Evolutionary conservation across 23 tunicate genomes (phyloP).

Genomic region (Trididemnum miniatum): DNA sequence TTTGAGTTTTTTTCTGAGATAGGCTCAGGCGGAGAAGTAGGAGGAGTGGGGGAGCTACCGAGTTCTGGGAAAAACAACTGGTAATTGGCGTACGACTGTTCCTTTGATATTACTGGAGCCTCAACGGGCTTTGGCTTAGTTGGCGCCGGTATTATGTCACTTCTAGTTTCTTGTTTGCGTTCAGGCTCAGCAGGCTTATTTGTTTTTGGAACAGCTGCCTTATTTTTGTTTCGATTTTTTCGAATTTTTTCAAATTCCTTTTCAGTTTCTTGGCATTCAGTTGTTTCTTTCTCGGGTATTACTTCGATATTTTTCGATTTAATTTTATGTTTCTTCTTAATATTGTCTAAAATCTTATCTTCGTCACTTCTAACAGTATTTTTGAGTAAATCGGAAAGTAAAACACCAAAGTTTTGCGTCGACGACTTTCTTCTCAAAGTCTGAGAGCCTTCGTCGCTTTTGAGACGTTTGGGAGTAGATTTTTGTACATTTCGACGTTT

Average conservation of each 20-base stretch:
- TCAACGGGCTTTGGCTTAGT: not conserved
- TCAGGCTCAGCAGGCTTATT: not conserved
- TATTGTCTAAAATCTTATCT: slow-evolving; percentile 29
- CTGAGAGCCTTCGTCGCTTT: not conserved
- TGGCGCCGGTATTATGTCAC: not conserved
- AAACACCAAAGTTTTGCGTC: slow-evolving; percentile 17
- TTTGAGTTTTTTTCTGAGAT: not conserved
- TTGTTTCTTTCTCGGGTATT: not conserved
- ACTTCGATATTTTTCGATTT: not conserved
- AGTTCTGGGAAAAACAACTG: slow-evolving; percentile 13
- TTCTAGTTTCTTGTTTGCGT: not conserved
- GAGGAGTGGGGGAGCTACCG: not conserved
- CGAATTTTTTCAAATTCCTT: not conserved
- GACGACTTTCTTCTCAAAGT: slow-evolving; percentile 1
- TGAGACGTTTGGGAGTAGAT: not conserved
- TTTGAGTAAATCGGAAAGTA: slow-evolving; percentile 45
- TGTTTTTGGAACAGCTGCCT: not conserved
- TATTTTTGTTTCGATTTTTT: no score
- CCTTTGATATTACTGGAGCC: not conserved
- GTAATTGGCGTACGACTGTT: slow-evolving; percentile 8
- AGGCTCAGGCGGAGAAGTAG: not conserved
- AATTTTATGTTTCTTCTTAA: not conserved
- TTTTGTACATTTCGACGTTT: not conserved
- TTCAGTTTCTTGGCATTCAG: not conserved
- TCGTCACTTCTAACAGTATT: slow-evolving; percentile 8